phyloP scores from a whole-genome alignment of 2,888 invertebrate species.

The Dynastes maya region DNA sequence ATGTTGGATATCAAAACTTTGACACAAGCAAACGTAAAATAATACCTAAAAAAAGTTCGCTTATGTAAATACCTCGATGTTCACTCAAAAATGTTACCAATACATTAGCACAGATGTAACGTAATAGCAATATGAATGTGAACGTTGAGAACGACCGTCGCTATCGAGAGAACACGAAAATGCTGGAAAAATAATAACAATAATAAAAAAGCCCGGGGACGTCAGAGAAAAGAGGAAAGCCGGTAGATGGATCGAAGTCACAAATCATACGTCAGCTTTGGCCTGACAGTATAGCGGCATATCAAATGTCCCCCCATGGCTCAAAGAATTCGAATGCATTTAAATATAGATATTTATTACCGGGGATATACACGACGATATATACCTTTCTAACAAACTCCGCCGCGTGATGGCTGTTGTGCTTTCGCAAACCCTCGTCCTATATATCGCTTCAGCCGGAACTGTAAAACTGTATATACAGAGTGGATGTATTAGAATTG shows the following conservation, averaged over 20 bases:
- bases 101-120: too few relatives aligned
- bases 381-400: slow-evolving; percentile 25
- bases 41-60: too few relatives aligned
- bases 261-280: slow-evolving; percentile 68
- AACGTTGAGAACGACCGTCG: not conserved
- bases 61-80: too few relatives aligned
- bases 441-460: too few relatives aligned
- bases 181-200: slow-evolving; percentile 28
- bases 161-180: slow-evolving; percentile 9
- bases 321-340: slow-evolving; percentile 62
- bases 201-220: slow-evolving; percentile 26
- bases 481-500: too few relatives aligned
- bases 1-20: too few relatives aligned
- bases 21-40: too few relatives aligned
- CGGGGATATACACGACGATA: slow-evolving; percentile 46
- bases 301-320: slow-evolving; percentile 59
- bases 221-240: slow-evolving; percentile 23
- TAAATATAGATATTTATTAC: slow-evolving; percentile 62
- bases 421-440: not conserved
- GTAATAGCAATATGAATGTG: not conserved
- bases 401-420: slow-evolving; percentile 6
- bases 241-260: slow-evolving; percentile 54
- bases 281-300: slow-evolving; percentile 62
- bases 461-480: too few relatives aligned
- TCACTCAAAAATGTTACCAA: too few relatives aligned